Base-by-base conservation (phyloP, 2,797 vertebrate species). In the Pseudochromis fuscus region DNA sequence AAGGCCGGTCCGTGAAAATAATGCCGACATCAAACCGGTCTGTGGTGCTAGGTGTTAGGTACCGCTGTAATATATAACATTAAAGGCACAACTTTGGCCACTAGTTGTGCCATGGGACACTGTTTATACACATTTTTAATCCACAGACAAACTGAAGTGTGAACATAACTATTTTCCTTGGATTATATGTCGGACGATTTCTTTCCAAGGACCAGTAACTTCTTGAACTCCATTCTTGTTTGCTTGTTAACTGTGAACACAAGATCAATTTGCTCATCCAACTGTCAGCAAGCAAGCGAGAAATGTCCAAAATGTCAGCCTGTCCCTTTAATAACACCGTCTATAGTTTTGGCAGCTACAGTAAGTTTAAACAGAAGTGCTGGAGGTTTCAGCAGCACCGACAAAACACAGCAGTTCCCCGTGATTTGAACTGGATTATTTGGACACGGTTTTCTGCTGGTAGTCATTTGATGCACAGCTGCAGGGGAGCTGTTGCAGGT, bases 401-500 rank as follows among this genome's bases (percentile, higher is more conserved):
- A 38, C 21, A 31, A 27, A 44, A 49, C 50, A 13, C 58, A 59
- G 28, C 8, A 49, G 15, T 33, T 27, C 27, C 16, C n/a, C 56
- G 1, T 11, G 50, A 59, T 38, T 53, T 53, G 53, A 33, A 51
- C 37, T 46, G 42, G 59, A 67, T 69, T 62, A 53, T 56, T 15
- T 53, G 52, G 57, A 81, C 38, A 27, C 2, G 13, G 30, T 48
- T 59, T 71, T 74, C 53, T 57, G 66, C 44, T 30, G 60, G 51
- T 66, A 16, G 50, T 7, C 31, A 10, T 65, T 51, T 79, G 69
- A 81, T 27, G 45, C 49, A 3, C 48, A 74, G 69, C 76, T 70
- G 79, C 33, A 40, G 71, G 76, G 38, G 57, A 2, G 33, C 61
- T 59, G 59, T 31, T 51, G 61, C 49, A 62, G 76, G 28, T 27